phyloP scores from a whole-genome alignment of 1,140 invertebrate genomes.

The Drosophila bocqueti region DNA sequence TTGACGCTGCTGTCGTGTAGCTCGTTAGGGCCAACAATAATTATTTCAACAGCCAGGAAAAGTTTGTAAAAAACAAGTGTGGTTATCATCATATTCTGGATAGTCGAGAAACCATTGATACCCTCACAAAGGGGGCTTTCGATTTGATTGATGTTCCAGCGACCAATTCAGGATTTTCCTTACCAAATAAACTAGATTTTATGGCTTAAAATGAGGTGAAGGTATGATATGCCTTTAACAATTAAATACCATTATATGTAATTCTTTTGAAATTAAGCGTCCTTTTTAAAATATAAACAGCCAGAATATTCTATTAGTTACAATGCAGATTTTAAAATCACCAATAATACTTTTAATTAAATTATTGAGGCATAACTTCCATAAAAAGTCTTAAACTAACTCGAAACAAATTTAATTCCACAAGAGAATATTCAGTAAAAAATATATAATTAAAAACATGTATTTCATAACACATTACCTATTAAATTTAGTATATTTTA shows the following conservation, averaged over 20 bases:
- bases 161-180: too few relatives aligned
- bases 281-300: background rate
- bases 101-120: conserved; percentile 4
- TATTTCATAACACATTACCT: background rate
- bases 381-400: too few relatives aligned
- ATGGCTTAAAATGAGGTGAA: too few relatives aligned
- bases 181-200: background rate
- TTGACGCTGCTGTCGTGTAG: conserved; percentile 71
- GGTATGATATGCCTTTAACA: background rate
- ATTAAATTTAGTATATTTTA: background rate
- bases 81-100: conserved; percentile 11
- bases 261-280: background rate
- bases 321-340: background rate
- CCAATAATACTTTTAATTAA: background rate
- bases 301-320: too few relatives aligned
- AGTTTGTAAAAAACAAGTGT: conserved; percentile 39
- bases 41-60: conserved; percentile 16
- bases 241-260: too few relatives aligned
- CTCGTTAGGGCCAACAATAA: conserved; percentile 54
- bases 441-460: background rate
- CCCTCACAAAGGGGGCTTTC: background rate
- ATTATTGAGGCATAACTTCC: background rate
- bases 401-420: too few relatives aligned
- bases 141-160: background rate
- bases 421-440: too few relatives aligned